A percentile compares a stretch with the other conserved stretches of the same genome.
Conservation (phyloP, 1,140 invertebrate species). For the Brachionus calyciflorus region DNA sequence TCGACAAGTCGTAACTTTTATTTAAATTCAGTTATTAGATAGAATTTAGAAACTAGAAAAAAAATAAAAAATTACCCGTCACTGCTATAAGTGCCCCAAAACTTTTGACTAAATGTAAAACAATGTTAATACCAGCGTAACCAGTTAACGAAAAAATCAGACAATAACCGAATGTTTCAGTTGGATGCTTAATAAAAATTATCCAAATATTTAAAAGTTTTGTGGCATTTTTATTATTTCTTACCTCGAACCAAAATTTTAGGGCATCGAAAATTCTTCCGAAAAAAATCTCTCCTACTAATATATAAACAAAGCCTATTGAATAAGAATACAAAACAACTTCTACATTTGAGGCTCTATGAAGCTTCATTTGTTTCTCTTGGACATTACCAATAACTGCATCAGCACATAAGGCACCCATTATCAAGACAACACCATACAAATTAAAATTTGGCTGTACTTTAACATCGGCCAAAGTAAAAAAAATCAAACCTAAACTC, state of each 20-base stretch:
- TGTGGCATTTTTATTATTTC: not conserved
- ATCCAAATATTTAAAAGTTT: not conserved
- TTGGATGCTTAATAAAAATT: slow-evolving; percentile 20
- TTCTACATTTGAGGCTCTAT: slow-evolving; percentile 27
- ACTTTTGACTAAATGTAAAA: slow-evolving; percentile 78
- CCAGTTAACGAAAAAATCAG: slow-evolving; percentile 77
- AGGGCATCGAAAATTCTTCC: slow-evolving; percentile 9
- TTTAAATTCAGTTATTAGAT: too few relatives aligned
- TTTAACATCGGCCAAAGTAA: slow-evolving; percentile 84
- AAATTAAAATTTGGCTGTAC: slow-evolving; percentile 82
- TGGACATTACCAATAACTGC: slow-evolving; percentile 46
- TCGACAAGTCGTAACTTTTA: slow-evolving; percentile 65
- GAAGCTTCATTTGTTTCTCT: slow-evolving; percentile 39
- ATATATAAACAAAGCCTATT: slow-evolving; percentile 12
- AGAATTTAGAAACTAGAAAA: too few relatives aligned
- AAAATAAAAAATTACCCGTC: slow-evolving; percentile 60
- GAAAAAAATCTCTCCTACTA: slow-evolving; percentile 36
- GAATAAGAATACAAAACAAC: slow-evolving; percentile 35
- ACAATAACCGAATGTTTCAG: slow-evolving; percentile 11
- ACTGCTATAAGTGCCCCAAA: slow-evolving; percentile 82
- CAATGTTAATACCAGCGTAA: slow-evolving; percentile 85
- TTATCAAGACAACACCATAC: slow-evolving; percentile 51
- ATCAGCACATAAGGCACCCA: slow-evolving; percentile 34
- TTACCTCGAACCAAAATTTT: slow-evolving; percentile 31
- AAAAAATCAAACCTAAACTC: slow-evolving; percentile 85